These are phyloP conservation scores for Megamerina dolium DNA, from an alignment of 2,888 invertebrate genomes.

Conservation along the genomic window DNA sequence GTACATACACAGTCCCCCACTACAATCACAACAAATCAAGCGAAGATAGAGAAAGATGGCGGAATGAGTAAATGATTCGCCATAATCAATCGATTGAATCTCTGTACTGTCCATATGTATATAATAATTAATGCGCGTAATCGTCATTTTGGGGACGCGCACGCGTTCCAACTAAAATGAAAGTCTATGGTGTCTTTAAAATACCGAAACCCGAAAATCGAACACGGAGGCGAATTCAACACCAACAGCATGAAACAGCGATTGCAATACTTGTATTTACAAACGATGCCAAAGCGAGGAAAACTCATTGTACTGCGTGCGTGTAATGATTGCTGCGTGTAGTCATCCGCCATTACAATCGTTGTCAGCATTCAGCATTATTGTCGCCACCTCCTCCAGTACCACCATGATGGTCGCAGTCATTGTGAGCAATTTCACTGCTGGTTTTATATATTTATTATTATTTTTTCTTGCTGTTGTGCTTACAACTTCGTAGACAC, in stretches of 20 bases:
- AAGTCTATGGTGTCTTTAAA: constrained; percentile 4
- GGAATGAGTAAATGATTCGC: too few relatives aligned
- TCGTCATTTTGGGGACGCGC: not conserved
- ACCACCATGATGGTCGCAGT: not conserved
- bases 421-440: not conserved
- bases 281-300: too few relatives aligned
- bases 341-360: constrained; percentile 2
- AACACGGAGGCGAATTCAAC: not conserved
- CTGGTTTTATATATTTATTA: not conserved
- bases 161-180: constrained; percentile 4
- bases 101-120: not conserved
- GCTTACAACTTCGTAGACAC: constrained; percentile 27
- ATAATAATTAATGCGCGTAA: not conserved
- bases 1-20: not conserved
- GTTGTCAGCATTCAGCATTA: not conserved
- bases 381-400: not conserved
- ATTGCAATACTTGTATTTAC: constrained; percentile 10
- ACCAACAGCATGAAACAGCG: constrained; percentile 28
- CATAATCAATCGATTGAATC: not conserved
- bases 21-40: not conserved
- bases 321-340: constrained; percentile 7
- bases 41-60: too few relatives aligned
- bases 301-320: too few relatives aligned
- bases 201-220: not conserved
- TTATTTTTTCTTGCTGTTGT: constrained; percentile 7